Evolutionary conservation across 2,113 vertebrate genomes (phyloP), one percentile per base, ranked within the genome.

Genomic region (Noturus placidus): DNA sequence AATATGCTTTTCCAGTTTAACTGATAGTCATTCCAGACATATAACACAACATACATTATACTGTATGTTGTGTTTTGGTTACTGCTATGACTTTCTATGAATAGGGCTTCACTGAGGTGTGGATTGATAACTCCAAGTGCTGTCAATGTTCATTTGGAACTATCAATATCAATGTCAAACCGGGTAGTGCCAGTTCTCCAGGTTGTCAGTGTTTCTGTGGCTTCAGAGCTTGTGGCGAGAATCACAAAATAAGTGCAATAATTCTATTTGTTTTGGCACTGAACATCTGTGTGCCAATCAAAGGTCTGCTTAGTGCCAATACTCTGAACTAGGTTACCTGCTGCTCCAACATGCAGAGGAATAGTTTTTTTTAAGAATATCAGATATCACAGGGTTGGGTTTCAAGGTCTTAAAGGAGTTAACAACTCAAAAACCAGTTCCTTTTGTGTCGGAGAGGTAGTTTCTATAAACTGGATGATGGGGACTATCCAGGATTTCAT

Each of bases 351-450:
- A 89, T 79, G 87, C 76, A 87, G 59, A 76, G 56, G 88, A 77
- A 85, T 69, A 70, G n/a, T 87, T 52, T 79, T 87, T 79, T 87
- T 88, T 79, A 91, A 83, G 67, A 83, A 57, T 46, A 46, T 91
- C 84, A 91, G 89, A 92, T 84, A 77, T 80, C 88, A 84, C 42
- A 52, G 89, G 88, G 83, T 93, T 91, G 46, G 86, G 87, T 94
- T 92, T 92, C 92, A 87, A 84, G 5, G 50, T 88, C 82, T 87
- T 84, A 88, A 78, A 82, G 83, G 86, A 85, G 92, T 90, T 56
- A 80, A 89, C 87, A 87, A 90, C 87, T 93, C 92, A 90, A 87
- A 92, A 83, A 91, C 90, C 83, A 89, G 93, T 91, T 89, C 90
- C 82, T 82, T 85, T 82, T 93, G 87, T 91, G 74, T 90, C 84